Evolutionary conservation across 2,888 invertebrate species (phyloP), one percentile per base, ranked within the genome.

Genomic region (Luperina testacea): DNA sequence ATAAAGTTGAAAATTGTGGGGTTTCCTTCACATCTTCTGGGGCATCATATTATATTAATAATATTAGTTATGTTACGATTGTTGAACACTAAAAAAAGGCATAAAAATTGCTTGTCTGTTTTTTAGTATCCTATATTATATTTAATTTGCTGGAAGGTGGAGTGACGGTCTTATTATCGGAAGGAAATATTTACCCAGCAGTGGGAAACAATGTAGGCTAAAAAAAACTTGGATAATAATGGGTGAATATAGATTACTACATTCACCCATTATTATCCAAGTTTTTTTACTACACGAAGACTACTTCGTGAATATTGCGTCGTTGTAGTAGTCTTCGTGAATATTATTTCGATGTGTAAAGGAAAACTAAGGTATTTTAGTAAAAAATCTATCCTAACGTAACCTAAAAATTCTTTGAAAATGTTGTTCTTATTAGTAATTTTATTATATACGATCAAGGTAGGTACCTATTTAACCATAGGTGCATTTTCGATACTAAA

Each of bases 401-500:
- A 71, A n/a, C 17, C 6, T 53, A n/a, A 20, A 32, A n/a, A 17
- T 9, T 17, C 24, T 32, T 51, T 51, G 1, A 20, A 8, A 24
- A 51, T 15, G 0, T 51, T 32, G 24, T 38, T 53, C 9, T 17
- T 38, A 38, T 57, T 57, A 6, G 1, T 38, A 38, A 53, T 9
- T 51, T 24, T 51, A 20, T 48, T 8, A 15, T 13, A 8, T 32
- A 17, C 5, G 6, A 71, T n/a, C 15, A 24, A 38, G 6, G 38
- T 38, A 38, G 38, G 57, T 57, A 11, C 3, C 11, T 38, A 38
- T 71, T 38, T 61, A 61, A 42, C 38, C 11, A 20, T n/a, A 61
- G n/a, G n/a, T 20, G n/a, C 20, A 61, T 71, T 71, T 61, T n/a
- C 38, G n/a, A 71, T 38, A 57, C 17, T n/a, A 71, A 24, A 71